Evolutionary conservation across 2,797 vertebrate genomes (phyloP).

Genomic region (Betta splendens): DNA sequence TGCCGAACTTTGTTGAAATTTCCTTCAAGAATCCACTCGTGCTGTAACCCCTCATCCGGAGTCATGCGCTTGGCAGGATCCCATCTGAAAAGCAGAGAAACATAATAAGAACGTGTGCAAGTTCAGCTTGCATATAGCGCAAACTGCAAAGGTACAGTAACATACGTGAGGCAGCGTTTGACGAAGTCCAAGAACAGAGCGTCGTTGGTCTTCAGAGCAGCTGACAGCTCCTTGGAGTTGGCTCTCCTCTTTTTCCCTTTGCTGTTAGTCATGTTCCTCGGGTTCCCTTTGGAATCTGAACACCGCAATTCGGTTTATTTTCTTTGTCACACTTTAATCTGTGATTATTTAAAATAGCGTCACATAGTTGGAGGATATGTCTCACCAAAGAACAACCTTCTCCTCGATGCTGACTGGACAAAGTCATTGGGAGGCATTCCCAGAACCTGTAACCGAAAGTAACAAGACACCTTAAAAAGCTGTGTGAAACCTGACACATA

Average conservation of each 20-base stretch:
- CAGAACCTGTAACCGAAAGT: slow-evolving; percentile 82
- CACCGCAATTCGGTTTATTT: not conserved
- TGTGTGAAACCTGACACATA: not conserved
- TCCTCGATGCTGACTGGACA: slow-evolving; percentile 89
- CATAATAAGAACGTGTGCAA: not conserved
- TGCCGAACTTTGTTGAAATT: slow-evolving; percentile 78
- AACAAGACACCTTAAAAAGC: slow-evolving; percentile 8
- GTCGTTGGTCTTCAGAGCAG: slow-evolving; percentile 87
- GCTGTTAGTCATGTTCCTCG: slow-evolving; percentile 88
- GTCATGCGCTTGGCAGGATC: slow-evolving; percentile 91
- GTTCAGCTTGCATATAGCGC: not conserved
- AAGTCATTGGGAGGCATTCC: slow-evolving; percentile 90
- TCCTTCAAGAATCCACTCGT: slow-evolving; percentile 90
- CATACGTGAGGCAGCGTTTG: slow-evolving; percentile 88
- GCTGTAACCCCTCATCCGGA: slow-evolving; percentile 89
- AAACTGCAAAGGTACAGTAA: slow-evolving; percentile 27
- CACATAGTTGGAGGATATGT: slow-evolving; percentile 2
- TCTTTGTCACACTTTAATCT: too few species aligned
- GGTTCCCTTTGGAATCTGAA: slow-evolving; percentile 92
- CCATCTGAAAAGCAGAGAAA: slow-evolving; percentile 77
- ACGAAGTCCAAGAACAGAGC: slow-evolving; percentile 90
- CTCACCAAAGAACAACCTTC: slow-evolving; percentile 91
- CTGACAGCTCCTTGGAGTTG: slow-evolving; percentile 87
- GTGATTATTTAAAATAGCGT: too few species aligned
- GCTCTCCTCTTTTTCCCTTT: slow-evolving; percentile 90